Conservation (phyloP, 2,113 vertebrate species). For the Hippocampus abdominalis region DNA sequence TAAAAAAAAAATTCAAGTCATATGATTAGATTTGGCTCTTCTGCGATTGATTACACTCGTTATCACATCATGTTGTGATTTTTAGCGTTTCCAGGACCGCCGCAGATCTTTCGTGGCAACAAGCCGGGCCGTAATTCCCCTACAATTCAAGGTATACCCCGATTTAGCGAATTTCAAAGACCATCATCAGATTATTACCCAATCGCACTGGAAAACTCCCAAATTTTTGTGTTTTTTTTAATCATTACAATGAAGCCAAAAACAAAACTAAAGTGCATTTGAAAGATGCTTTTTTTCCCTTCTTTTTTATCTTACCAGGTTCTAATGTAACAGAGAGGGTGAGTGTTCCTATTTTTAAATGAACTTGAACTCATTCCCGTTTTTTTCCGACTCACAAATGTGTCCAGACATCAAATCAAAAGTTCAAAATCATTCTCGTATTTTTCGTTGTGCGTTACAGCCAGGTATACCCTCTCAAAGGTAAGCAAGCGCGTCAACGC, state of each 20-base stretch:
- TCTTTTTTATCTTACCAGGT: slow-evolving; percentile 18
- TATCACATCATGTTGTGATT: not conserved
- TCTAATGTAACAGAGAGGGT: slow-evolving; percentile 27
- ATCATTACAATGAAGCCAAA: not conserved
- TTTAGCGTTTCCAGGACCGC: slow-evolving; percentile 38
- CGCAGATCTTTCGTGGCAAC: slow-evolving; percentile 32
- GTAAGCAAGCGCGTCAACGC: slow-evolving; percentile 20
- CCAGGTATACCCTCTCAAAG: slow-evolving; percentile 1
- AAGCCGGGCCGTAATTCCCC: slow-evolving; percentile 48
- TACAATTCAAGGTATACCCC: slow-evolving; percentile 35
- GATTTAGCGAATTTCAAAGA: not conserved
- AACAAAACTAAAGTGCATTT: not conserved
- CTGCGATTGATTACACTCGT: not conserved
- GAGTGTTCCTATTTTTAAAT: slow-evolving; percentile 3
- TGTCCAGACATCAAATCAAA: not conserved
- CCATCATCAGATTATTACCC: no score
- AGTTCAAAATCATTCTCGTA: not conserved
- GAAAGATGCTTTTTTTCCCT: not conserved
- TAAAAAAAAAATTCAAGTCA: not conserved
- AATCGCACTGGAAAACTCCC: not conserved
- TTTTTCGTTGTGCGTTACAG: slow-evolving; percentile 25
- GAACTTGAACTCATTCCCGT: no score
- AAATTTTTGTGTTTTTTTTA: not conserved
- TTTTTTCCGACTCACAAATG: no score
- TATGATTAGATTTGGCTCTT: not conserved